Evolutionary conservation across 2,113 vertebrate genomes (phyloP), one percentile per base, ranked within the genome.

Genomic region (Cettia cetti): DNA sequence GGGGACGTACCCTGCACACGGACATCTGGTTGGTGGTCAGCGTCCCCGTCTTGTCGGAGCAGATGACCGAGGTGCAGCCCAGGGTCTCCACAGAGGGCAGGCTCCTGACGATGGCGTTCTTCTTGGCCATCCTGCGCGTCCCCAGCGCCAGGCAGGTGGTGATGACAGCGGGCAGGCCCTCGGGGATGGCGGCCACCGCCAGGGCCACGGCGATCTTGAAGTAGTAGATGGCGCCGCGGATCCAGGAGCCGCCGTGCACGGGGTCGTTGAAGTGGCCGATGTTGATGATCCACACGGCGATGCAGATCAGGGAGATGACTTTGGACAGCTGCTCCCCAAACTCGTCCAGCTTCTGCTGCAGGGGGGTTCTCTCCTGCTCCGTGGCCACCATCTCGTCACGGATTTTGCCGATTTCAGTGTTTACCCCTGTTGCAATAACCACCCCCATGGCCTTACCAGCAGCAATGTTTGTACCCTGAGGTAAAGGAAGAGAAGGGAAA

Each of bases 11-110:
- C 98, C 99, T 98, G 98, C 98, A 99, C 82, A 99, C 99, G 3
- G 99, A 99, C 99, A 99, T 99, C 98, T 99, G 99, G 94, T 99
- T 99, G 2, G 99, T 99, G 59, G 99, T 99, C 56, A 99, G 98
- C 7, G 99, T 99, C n/a, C 99, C 99, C 0, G 99, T 99, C 97
- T 99, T 99, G 97, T 99, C 99, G 6, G 99, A 99, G 84, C 99
- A 99, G 95, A 99, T 99, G 82, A 99, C 99, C 1, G 99, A 99
- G 68, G 99, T 99, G 95, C 99, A 99, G 74, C 99, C 99, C 92
- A 99, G 95, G 23, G 99, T 99, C 96, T 99, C 99, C 94, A 99
- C 99, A 0, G 99, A 99, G 13, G 99, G 99, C 44, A 99, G 98
- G 75, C 99, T 99, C 89, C 99, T 98, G 37, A 99, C 99, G 1